phyloP scores from a whole-genome alignment of 1,140 invertebrate species.

The Eueides isabella region DNA sequence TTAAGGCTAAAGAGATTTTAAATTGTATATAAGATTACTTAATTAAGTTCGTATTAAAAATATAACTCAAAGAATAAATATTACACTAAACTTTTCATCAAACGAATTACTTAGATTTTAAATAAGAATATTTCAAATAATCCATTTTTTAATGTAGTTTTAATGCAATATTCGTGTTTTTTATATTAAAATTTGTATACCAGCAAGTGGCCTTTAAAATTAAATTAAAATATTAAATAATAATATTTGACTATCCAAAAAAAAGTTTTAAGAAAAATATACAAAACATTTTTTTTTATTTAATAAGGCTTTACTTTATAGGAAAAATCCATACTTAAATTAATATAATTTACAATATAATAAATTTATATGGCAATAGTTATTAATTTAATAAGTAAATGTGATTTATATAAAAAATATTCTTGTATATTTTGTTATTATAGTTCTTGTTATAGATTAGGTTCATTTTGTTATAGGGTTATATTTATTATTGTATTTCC shows the following conservation, averaged over 20 bases:
- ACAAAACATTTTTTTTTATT: background rate
- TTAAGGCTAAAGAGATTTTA: conserved; percentile 9
- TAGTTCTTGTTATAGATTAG: conserved; percentile 22
- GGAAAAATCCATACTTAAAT: background rate
- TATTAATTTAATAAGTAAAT: conserved; percentile 9
- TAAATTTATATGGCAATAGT: conserved; percentile 1
- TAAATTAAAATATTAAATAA: no score
- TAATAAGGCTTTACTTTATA: no score
- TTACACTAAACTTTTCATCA: background rate
- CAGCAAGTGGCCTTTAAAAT: background rate
- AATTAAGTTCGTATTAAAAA: background rate
- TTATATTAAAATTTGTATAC: background rate
- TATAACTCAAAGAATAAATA: background rate
- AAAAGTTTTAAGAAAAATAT: background rate
- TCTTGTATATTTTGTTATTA: conserved; percentile 31
- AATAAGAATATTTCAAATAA: background rate
- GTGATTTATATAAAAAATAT: conserved; percentile 1
- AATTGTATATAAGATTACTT: conserved; percentile 25
- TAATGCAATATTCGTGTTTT: background rate
- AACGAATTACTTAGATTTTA: conserved; percentile 5
- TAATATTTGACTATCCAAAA: background rate
- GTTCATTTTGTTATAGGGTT: conserved; percentile 25
- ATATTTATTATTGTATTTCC: conserved; percentile 29
- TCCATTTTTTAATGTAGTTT: background rate
- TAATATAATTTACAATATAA: background rate